These are phyloP conservation scores for Catocala sponsa DNA, from an alignment of 2,888 invertebrate species.

Conservation along the genomic window DNA sequence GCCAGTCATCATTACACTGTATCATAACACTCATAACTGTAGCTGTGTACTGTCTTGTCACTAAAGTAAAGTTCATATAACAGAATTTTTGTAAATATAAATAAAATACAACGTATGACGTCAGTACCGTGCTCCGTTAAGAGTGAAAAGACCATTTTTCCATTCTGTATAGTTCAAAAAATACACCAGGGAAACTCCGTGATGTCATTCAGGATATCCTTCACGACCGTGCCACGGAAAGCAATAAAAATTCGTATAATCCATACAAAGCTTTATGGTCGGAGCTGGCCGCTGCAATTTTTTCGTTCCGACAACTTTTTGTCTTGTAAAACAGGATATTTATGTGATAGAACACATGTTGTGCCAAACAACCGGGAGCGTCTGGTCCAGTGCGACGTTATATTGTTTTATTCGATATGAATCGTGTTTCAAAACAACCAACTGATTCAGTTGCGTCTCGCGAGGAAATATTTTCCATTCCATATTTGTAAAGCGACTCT, in stretches of 20 bases:
- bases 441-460: conserved; percentile 27
- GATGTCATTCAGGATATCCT: conserved; percentile 40
- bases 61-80: no score
- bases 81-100: conserved; percentile 1
- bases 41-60: no score
- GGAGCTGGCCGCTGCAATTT: conserved; percentile 44
- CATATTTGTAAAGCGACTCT: conserved; percentile 15
- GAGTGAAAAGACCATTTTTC: conserved; percentile 15
- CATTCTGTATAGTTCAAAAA: conserved; percentile 19
- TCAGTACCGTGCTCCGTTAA: conserved; percentile 7
- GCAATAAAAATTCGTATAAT: conserved; percentile 68
- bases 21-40: no score
- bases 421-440: conserved; percentile 5
- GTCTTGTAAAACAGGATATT: conserved; percentile 52
- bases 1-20: no score
- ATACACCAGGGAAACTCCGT: conserved; percentile 18
- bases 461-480: conserved; percentile 26
- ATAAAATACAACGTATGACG: background rate
- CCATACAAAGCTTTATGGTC: conserved; percentile 69
- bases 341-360: conserved; percentile 52
- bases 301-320: conserved; percentile 45
- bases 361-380: conserved; percentile 31
- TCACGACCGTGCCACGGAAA: conserved; percentile 42
- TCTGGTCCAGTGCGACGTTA: conserved; percentile 24
- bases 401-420: conserved; percentile 48